Evolutionary conservation across 1,140 invertebrate genomes (phyloP), one percentile per base, ranked within the genome.

Genomic region (Pygmarrhopalites habei): DNA sequence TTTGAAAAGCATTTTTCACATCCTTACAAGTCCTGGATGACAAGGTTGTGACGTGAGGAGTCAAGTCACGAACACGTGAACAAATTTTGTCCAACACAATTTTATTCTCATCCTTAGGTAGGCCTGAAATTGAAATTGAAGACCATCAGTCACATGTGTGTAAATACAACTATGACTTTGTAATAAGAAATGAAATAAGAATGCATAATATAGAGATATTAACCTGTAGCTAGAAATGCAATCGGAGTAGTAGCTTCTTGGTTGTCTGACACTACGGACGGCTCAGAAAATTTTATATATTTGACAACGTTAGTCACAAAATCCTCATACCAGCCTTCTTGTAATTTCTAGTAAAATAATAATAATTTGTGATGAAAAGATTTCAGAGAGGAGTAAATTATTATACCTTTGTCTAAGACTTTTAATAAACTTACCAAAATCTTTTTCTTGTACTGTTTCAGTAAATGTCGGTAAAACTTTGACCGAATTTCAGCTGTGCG

Each of bases 1-100:
- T 57, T 58, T 69, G 64, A 49, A 69, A 66, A 1, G 60, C 67
- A 2, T 35, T 44, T 57, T 66, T 65, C 7, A 59, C 44, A 52
- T 59, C 57, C 0, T 58, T 30, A 49, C 64, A 63, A 15, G 17
- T 51, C n/a, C 28, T 47, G 4, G 67, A 63, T 7, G 41, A 49
- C 23, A 69, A 14, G 15, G 52, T 51, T 15, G 57, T 49, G 17
- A 60, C 21, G 43, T 43, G 47, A 4, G 19, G 26, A 26, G 47
- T 49, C 14, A 21, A 35, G 23, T 59, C 29, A 14, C 39, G 47
- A n/a, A 64, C 10, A 17, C 12, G 39, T 0, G 26, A 35, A 19
- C 53, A 21, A 41, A 69, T 47, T 1, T 12, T 21, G 17, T 58
- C 41, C 43, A 69, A 63, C 5, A 66, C 23, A 10, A 41, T 26